Base-by-base conservation (phyloP, 2,797 vertebrate species). In the Heliangelus exortis region DNA sequence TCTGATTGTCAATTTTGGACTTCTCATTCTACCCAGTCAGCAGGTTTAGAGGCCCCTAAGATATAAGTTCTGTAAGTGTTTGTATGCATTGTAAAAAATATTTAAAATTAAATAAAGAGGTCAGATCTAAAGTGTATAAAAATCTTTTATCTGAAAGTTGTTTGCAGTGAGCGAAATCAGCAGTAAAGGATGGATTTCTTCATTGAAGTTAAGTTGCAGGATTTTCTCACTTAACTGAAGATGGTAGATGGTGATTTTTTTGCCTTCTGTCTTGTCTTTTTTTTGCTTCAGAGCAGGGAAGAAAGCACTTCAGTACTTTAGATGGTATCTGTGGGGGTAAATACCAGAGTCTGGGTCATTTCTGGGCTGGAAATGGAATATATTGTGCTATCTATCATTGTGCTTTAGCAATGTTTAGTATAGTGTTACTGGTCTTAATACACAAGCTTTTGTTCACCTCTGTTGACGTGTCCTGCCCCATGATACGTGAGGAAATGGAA, bases 201-300 rank as follows among this genome's bases (percentile, higher is more conserved):
- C 14, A 36, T 53, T 53, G 22, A 45, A 66, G 36, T 45, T 48
- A 45, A 53, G 26, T 77, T 58, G 84, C 41, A 41, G 54, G 29
- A 78, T 92, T 96, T 89, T 47, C 11, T 81, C 15, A 84, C 34
- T 31, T 91, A 71, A 67, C 16, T 34, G 33, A 72, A 80, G 50
- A 8, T 1, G 0, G 10, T 63, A 29, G 22, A 1, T 1, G 7
- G 45, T 47, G 17, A 7, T 17, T 29, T 53, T 53, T 68, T 63
- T 79, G 10, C 25, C 14, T 84, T 7, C 1, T 66, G 33, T 53
- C 9, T 2, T 67, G 43, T 29, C 58, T 18, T 59, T 50, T 50
- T 53, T 39, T 54, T 48, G 2, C 34, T 82, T 59, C 17, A 62
- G 39, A 53, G 43, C 19, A 72, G 19, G 9, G 6, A 50, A 58